Evolutionary conservation across 2,113 vertebrate genomes (phyloP).

Genomic region (Conger conger): DNA sequence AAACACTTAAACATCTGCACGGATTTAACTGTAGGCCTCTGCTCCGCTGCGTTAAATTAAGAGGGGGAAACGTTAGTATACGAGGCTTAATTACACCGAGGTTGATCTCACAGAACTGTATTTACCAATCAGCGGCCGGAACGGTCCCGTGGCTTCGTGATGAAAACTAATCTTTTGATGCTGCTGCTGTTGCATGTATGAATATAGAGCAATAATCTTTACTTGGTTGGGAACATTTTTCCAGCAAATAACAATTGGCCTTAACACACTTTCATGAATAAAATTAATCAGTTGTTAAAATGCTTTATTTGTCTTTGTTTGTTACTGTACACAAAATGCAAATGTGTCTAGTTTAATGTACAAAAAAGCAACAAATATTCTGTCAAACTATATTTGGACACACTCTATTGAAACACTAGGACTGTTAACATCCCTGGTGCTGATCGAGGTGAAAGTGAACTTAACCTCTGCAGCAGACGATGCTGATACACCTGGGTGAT

Average conservation of each 20-base stretch:
- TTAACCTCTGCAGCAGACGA: too few species aligned
- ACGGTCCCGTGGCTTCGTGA: neutral
- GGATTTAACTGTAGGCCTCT: conserved; percentile 60
- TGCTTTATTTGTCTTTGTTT: neutral
- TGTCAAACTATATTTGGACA: too few species aligned
- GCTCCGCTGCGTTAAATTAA: conserved; percentile 54
- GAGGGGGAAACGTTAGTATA: conserved; percentile 49
- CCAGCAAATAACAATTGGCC: neutral
- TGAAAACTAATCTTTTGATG: neutral
- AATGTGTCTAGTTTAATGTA: too few species aligned
- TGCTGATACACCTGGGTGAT: too few species aligned
- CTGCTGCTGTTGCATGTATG: neutral
- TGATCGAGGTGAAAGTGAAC: too few species aligned
- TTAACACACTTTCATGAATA: neutral
- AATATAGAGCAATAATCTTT: neutral
- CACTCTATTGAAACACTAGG: too few species aligned
- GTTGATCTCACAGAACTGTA: neutral
- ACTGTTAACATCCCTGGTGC: too few species aligned
- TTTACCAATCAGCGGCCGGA: neutral
- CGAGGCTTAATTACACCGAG: neutral
- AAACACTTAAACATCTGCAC: conserved; percentile 62
- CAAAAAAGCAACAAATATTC: too few species aligned
- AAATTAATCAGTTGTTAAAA: neutral
- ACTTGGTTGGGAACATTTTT: neutral
- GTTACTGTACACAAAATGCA: too few species aligned